Base-by-base conservation (phyloP, 1,140 invertebrate genomes). In the Drusus annulatus region DNA sequence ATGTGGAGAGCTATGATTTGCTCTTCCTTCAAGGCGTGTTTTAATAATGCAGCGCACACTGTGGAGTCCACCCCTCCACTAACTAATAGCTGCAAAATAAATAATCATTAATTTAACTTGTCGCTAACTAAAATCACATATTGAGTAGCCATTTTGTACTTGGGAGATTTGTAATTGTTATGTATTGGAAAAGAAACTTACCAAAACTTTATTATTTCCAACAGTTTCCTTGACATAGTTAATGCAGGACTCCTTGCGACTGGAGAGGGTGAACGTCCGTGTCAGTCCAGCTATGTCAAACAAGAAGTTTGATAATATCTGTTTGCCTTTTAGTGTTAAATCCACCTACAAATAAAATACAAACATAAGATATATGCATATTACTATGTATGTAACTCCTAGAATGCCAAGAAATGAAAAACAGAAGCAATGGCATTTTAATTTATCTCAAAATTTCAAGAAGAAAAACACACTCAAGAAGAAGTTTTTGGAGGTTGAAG, bases 11-110 rank as follows among this genome's bases (percentile, higher is more conserved):
- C 97, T 85, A 99, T 97, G 21, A 99, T 93, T 90, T 99, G 97
- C 84, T 98, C 96, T 83, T 95, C 93, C 81, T 92, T 91, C 23
- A 99, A 90, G 10, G 98, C 97, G 88, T 96, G 96, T 86, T 96
- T 94, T 62, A 99, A 90, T 52, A 99, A 89, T 17, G 98, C 98
- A 25, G 98, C 98, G 91, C 98, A 99, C 10, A 99, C 98, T 62
- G 98, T 98, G 0, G 98, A 99, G 89, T 99, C 98, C 10, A 99
- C 98, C 31, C 98, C 98, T 28, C 98, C 98, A 87, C 97, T 98
- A 51, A 98, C 93, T 81, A 99, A 89, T 88, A 98, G 93, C 94
- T 98, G 87, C 10, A 75, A 65, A 75, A 17, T 17, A 68, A 45
- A 21, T 45, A n/a, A 36, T 31, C 17, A 68, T 76, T 28, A 56